Evolutionary conservation across 2,888 invertebrate genomes (phyloP).

Genomic region (Cephus pygmeus): DNA sequence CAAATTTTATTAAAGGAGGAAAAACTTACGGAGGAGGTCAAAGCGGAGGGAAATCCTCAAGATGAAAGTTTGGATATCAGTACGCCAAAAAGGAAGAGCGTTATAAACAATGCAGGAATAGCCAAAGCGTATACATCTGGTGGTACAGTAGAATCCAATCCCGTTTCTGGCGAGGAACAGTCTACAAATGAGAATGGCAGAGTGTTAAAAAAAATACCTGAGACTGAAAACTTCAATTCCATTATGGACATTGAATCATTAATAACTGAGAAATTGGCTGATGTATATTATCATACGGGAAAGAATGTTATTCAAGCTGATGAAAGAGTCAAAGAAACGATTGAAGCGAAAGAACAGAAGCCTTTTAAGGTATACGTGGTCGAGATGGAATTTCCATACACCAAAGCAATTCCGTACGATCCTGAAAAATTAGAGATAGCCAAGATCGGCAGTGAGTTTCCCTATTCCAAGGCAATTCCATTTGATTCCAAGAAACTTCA

Average conservation of each 20-base stretch:
- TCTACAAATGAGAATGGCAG: background rate
- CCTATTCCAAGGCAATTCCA: constrained; percentile 27
- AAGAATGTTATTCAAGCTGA: background rate
- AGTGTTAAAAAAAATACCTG: background rate
- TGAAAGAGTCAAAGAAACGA: constrained; percentile 7
- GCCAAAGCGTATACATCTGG: background rate
- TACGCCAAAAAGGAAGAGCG: background rate
- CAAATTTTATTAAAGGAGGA: background rate
- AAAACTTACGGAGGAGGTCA: background rate
- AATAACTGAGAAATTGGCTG: background rate
- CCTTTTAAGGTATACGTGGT: too few species aligned
- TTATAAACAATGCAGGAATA: background rate
- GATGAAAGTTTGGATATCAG: background rate
- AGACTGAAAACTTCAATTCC: background rate
- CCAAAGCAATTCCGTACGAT: constrained; percentile 18
- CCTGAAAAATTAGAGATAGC: constrained; percentile 19
- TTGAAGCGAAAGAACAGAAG: background rate
- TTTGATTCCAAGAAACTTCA: constrained; percentile 26
- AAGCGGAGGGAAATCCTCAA: background rate
- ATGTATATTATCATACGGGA: background rate
- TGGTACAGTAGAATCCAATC: background rate
- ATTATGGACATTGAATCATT: background rate
- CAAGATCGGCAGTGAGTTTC: background rate
- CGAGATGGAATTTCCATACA: constrained; percentile 21
- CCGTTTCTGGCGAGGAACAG: background rate